Evolutionary conservation across 2,797 vertebrate species (phyloP).

Genomic region (Gadopsis bispinosus): DNA sequence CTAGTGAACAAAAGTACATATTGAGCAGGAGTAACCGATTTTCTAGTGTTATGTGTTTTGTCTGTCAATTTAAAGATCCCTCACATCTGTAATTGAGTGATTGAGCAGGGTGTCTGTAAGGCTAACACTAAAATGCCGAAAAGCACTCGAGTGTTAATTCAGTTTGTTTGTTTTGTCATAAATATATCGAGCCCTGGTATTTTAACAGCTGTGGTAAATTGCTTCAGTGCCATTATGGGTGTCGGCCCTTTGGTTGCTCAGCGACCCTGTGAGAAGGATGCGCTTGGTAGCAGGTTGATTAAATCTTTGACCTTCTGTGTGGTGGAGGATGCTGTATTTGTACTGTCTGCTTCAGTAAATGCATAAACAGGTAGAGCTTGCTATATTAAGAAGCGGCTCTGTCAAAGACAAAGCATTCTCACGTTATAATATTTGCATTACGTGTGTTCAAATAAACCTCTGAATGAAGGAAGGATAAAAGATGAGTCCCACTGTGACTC

Average conservation of each 20-base stretch:
- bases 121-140: not conserved
- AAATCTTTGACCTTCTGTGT: constrained; percentile 17
- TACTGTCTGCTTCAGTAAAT: constrained; percentile 20
- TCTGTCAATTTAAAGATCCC: not conserved
- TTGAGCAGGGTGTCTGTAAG: not conserved
- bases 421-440: constrained; percentile 39
- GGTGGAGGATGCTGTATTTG: constrained; percentile 18
- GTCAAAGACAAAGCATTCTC: constrained; percentile 40
- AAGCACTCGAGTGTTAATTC: not conserved
- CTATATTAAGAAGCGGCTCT: constrained; percentile 18
- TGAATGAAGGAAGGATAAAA: constrained; percentile 54
- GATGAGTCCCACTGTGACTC: constrained; percentile 32
- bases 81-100: not conserved
- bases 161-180: not conserved
- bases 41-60: not conserved
- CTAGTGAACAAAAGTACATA: not conserved
- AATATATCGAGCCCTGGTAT: not conserved
- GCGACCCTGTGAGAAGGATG: not conserved
- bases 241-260: not conserved
- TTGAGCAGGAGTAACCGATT: not conserved
- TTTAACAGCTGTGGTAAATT: not conserved
- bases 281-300: constrained; percentile 16
- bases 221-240: not conserved
- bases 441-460: constrained; percentile 69
- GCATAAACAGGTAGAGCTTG: constrained; percentile 18